A percentile compares a stretch with the other conserved stretches of the same genome.
Conservation (phyloP, 1,140 invertebrate species). For the Bradysia coprophila region DNA sequence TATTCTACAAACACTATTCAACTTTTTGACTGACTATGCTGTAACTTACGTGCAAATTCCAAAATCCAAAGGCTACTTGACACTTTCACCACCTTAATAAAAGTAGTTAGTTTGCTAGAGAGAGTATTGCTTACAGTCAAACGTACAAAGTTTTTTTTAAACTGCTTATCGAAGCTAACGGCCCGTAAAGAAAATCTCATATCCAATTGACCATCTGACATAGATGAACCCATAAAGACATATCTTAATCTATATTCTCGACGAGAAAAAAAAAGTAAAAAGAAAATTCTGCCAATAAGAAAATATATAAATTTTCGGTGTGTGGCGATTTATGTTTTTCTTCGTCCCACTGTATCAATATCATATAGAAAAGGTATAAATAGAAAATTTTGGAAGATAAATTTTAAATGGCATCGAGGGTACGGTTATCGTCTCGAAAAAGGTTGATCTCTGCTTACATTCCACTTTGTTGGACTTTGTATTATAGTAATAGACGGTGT, state of each 20-base stretch:
- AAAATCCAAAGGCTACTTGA: no score
- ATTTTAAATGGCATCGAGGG: neutral
- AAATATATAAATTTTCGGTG: no score
- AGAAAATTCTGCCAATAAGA: no score
- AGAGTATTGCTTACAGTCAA: no score
- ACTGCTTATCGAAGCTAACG: neutral
- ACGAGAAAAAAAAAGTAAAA: neutral
- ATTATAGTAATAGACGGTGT: no score
- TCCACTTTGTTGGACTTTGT: no score
- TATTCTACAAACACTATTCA: no score
- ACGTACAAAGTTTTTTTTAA: neutral
- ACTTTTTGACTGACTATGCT: no score
- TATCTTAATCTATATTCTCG: neutral
- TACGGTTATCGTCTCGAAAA: neutral
- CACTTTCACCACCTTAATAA: no score
- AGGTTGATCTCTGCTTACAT: neutral
- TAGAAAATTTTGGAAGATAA: neutral
- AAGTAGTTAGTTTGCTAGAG: no score
- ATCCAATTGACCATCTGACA: neutral
- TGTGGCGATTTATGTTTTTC: neutral
- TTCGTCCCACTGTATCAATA: neutral
- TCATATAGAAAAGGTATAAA: neutral
- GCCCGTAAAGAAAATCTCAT: neutral
- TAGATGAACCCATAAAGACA: neutral
- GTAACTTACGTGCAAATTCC: no score